A percentile compares a stretch with the other conserved stretches of the same genome.
Conservation (phyloP, 2,113 vertebrate species). For the Pluvianellus socialis region DNA sequence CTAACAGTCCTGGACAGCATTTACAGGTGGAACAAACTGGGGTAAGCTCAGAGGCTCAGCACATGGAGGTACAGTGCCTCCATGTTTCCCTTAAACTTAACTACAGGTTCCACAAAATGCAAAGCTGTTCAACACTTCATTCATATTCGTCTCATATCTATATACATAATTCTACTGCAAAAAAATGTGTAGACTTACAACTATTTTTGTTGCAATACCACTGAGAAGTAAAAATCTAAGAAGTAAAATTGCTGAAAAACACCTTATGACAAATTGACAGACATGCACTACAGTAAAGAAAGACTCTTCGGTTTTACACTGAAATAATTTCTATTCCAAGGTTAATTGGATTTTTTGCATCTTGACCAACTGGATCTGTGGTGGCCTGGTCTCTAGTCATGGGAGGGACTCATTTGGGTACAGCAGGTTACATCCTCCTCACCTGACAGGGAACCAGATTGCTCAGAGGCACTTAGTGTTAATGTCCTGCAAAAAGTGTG, state of each 20-base stretch:
- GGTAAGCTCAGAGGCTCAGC: not conserved
- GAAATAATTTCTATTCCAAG: not conserved
- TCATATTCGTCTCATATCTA: not conserved
- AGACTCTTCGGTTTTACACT: not conserved
- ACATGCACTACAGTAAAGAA: not conserved
- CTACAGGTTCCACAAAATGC: not conserved
- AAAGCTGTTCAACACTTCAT: not conserved
- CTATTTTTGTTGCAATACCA: not conserved
- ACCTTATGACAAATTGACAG: not conserved
- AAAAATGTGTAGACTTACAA: not conserved
- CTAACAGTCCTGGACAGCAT: not conserved
- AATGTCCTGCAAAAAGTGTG: not conserved
- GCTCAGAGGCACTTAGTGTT: not conserved
- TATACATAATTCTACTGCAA: not conserved
- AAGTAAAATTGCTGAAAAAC: not conserved
- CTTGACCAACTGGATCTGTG: no score
- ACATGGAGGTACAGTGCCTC: not conserved
- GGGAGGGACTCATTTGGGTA: accelerated
- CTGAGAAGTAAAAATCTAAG: not conserved
- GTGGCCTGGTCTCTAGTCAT: not conserved
- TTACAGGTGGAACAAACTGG: not conserved
- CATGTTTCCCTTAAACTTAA: not conserved
- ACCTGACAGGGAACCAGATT: not conserved
- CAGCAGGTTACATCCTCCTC: not conserved
- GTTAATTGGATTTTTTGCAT: not conserved